Evolutionary conservation across 2,113 vertebrate species (phyloP), one percentile per base, ranked within the genome.

Genomic region (Dascyllus trimaculatus): DNA sequence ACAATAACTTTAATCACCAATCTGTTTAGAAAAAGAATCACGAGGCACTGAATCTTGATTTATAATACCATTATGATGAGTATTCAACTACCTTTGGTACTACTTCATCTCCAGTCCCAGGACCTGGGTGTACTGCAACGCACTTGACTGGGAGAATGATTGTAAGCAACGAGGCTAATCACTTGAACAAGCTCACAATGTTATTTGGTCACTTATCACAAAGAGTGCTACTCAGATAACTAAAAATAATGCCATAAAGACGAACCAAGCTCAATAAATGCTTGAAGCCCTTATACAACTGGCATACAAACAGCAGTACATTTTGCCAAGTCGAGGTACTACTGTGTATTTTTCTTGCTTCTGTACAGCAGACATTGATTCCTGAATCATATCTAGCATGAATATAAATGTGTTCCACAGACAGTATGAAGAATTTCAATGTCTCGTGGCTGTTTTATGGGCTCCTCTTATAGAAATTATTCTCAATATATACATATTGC

Each of bases 141-240:
- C 26, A 60, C 56, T 67, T 80, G 56, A 80, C 51, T 48, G 21
- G 18, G 51, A 15, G 60, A 58, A 75, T 17, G 18, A 79, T 35
- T 29, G 43, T 19, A 43, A 53, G 58, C 54, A 67, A 67, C 64
- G 40, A 52, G 48, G 75, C 53, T 56, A 71, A 82, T 80, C 78
- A 84, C 78, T 81, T 76, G 21, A 82, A 79, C 65, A 25, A 57
- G 15, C 48, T 66, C 66, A 54, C 38, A 15, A 24, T 63, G 61
- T 40, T 53, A 52, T 72, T 67, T 26, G 66, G 29, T 75, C 57
- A 61, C 63, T 69, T 76, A 4, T n/a, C 24, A 49, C 22, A 48
- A 19, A 57, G 56, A 69, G 67, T 1, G 5, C 53, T 51, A 26
- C 7, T 58, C 9, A 15, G 1, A 38, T 25, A 32, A 15, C 67